These are phyloP conservation scores for Lasioglossum calceatum DNA, from an alignment of 2,888 invertebrate species.

Conservation along the genomic window DNA sequence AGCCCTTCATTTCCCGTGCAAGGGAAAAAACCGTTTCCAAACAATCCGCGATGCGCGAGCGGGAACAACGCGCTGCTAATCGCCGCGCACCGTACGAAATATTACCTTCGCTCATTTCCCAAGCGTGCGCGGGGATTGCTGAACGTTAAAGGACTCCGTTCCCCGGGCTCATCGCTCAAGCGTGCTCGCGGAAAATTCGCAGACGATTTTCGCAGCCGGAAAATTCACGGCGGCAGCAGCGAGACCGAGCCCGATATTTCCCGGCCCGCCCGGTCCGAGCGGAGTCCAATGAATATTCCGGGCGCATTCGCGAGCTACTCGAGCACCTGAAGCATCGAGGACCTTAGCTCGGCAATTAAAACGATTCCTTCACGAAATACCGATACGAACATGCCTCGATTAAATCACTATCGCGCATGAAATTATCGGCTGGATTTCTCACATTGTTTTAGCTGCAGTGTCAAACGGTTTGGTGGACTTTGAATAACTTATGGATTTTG, in stretches of 20 bases:
- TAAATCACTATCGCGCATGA: not conserved
- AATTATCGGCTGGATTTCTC: not conserved
- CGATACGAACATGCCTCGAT: not conserved
- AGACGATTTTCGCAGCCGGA: conserved; percentile 22
- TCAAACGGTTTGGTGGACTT: not conserved
- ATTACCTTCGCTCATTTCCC: conserved; percentile 33
- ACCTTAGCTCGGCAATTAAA: not conserved
- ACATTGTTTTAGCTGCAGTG: not conserved
- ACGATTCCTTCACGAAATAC: not conserved
- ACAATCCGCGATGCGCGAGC: not conserved
- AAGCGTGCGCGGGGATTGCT: conserved; percentile 19
- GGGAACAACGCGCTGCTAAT: not conserved
- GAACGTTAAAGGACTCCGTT: conserved; percentile 41
- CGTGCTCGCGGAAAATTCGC: conserved; percentile 21
- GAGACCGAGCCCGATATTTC: conserved; percentile 22
- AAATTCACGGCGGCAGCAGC: conserved; percentile 16
- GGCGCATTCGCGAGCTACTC: conserved; percentile 8
- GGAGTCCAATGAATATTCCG: conserved; percentile 43
- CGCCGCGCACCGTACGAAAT: conserved; percentile 21
- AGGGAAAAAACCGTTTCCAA: not conserved
- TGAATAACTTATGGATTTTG: not conserved
- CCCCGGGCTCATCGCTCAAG: conserved; percentile 31
- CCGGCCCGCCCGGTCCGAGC: not conserved
- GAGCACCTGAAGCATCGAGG: not conserved
- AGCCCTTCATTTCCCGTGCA: not conserved